Evolutionary conservation across 2,113 vertebrate genomes (phyloP).

Genomic region (Junco hyemalis): DNA sequence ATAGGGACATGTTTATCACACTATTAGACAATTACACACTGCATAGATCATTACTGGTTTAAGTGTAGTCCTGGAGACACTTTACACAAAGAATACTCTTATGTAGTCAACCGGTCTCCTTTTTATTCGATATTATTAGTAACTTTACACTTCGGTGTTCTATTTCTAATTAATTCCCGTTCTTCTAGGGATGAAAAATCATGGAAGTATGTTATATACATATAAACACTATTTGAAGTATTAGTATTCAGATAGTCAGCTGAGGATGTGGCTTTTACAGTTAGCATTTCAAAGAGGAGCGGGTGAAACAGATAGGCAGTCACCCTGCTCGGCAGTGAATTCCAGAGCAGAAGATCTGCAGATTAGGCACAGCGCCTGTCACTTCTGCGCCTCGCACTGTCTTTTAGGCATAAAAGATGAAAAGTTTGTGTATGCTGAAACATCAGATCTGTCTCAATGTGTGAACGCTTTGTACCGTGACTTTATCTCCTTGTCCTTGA

Average conservation of each 20-base stretch:
- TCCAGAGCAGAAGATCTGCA: constrained; percentile 51
- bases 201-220: background rate
- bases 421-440: background rate
- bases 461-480: background rate
- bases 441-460: background rate
- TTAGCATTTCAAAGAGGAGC: constrained; percentile 59
- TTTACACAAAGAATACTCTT: background rate
- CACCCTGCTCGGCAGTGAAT: background rate
- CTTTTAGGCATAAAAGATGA: constrained; percentile 26
- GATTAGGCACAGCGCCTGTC: constrained; percentile 14
- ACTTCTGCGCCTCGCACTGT: background rate
- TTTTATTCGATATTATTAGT: background rate
- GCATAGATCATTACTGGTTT: background rate
- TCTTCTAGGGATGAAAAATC: background rate
- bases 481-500: constrained; percentile 11
- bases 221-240: background rate
- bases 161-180: background rate
- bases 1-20: constrained; percentile 68
- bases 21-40: constrained; percentile 49
- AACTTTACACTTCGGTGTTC: background rate
- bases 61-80: background rate
- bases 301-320: constrained; percentile 23
- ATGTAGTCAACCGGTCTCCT: background rate
- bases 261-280: constrained; percentile 49
- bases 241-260: constrained; percentile 4